Percentiles rank a stretch among this genome's conserved stretches.
phyloP scores from a whole-genome alignment of 2,113 vertebrate species.

The Elgaria multicarinata region DNA sequence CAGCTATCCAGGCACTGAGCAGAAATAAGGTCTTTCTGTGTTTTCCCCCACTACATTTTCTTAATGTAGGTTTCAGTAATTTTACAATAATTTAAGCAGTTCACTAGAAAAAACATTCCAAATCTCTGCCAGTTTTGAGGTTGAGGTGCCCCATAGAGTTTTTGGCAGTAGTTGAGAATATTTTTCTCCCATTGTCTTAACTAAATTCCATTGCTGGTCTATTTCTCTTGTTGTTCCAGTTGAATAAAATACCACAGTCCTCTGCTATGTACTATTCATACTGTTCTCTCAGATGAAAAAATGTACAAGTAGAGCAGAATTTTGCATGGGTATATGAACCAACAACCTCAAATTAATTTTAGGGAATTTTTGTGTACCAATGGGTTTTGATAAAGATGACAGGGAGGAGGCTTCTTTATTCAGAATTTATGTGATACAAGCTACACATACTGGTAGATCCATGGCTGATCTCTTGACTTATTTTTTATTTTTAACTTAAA shows the following conservation, averaged over 20 bases:
- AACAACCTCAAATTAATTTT: conserved; percentile 10
- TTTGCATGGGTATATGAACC: neutral
- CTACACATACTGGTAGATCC: neutral
- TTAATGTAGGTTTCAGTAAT: neutral
- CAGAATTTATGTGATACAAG: neutral
- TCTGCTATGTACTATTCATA: neutral
- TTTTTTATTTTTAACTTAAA: neutral
- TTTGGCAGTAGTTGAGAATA: neutral
- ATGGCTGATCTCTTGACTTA: neutral
- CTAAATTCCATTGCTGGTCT: neutral
- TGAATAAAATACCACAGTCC: conserved; percentile 9
- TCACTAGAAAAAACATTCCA: neutral
- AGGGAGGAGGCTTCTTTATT: neutral
- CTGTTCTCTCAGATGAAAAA: conserved; percentile 1
- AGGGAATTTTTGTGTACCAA: neutral
- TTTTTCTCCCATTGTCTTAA: conserved; percentile 1
- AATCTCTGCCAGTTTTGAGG: neutral
- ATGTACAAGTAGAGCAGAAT: neutral
- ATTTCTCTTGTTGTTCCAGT: neutral
- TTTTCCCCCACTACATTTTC: neutral
- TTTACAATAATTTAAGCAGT: neutral
- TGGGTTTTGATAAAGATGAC: neutral
- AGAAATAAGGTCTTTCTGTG: neutral
- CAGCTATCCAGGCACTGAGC: neutral
- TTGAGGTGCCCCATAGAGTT: neutral